Conservation (phyloP, 2,888 invertebrate species). For the Ellobium chinense region DNA sequence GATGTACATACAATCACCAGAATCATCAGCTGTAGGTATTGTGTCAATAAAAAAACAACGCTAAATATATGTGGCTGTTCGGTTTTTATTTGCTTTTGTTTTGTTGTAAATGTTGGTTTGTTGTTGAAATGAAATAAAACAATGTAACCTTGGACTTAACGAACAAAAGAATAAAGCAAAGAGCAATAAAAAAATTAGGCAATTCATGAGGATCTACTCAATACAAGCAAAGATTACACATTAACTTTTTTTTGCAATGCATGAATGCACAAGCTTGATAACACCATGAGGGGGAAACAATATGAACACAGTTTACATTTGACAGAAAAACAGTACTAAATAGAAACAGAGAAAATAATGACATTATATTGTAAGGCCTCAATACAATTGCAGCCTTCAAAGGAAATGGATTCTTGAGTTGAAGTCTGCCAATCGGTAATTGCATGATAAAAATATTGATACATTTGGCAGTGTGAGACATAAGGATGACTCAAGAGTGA, state of each 20-base stretch:
- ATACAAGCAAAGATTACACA: background rate
- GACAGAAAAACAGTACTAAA: background rate
- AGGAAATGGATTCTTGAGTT: no score
- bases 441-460: no score
- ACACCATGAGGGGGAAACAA: no score
- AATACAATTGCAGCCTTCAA: no score
- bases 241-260: background rate
- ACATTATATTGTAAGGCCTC: no score
- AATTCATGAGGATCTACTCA: background rate
- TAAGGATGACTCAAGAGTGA: no score
- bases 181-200: background rate
- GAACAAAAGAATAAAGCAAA: background rate
- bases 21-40: background rate
- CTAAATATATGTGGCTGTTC: background rate
- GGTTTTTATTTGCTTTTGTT: background rate
- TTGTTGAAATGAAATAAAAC: background rate
- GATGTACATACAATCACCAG: background rate
- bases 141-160: background rate
- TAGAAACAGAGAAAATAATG: no score
- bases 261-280: background rate
- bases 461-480: no score
- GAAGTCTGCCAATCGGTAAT: no score
- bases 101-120: background rate
- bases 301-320: background rate
- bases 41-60: background rate